Evolutionary conservation across 2,888 invertebrate species (phyloP), one percentile per base, ranked within the genome.

Genomic region (Falcaria lacertinaria): DNA sequence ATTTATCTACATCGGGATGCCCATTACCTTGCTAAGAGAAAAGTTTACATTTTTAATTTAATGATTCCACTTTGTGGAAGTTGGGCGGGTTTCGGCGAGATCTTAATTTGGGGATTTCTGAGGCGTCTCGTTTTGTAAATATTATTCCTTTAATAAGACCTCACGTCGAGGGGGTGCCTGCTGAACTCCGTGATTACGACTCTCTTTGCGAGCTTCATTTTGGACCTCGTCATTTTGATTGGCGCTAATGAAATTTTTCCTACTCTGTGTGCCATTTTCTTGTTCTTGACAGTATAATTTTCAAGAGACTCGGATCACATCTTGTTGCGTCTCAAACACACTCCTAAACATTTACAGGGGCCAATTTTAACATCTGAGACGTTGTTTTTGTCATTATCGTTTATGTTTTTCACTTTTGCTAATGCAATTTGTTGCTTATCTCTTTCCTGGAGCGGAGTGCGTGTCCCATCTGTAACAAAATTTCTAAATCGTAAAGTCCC

Each of bases 31-130:
- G 87, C 90, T 89, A 90, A 90, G 88, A 90, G 89, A 89, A 90
- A 90, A 90, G 89, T 90, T 89, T 88, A 87, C 88, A 87, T 90
- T 90, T 89, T 90, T 90, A 90, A 90, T 90, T 90, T 90, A 89
- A 90, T 89, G 90, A 90, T 90, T 89, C 88, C 89, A 90, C 89
- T 90, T 89, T 89, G 87, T 88, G 89, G 88, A 89, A 89, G 89
- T 88, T 89, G 88, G 89, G 88, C 88, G 89, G 89, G 87, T 87
- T 88, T 87, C 84, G 78, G 86, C 84, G 76, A 89, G 85, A 89
- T 89, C 89, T 89, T 89, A 89, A 89, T 89, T 89, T 89, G 89
- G 86, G 88, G 88, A 89, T 89, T 88, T 89, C 89, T 85, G 85
- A 87, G 88, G 89, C 89, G 88, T 89, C 87, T 88, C 88, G 88